Base-by-base conservation (phyloP, 2,113 vertebrate species). In the Jacana jacana region DNA sequence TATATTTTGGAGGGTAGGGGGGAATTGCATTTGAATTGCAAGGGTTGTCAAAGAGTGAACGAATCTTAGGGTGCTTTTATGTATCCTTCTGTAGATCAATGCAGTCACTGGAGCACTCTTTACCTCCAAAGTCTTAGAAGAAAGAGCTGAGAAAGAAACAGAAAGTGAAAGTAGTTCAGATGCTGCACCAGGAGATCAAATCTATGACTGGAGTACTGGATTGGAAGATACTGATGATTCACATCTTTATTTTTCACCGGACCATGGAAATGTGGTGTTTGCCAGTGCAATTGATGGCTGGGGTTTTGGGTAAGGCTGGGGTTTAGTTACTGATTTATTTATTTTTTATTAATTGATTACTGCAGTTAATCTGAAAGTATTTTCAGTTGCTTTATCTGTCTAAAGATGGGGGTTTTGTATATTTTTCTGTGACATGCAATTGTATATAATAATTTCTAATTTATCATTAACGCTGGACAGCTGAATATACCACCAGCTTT, bases 141-240 rank as follows among this genome's bases (percentile, higher is more conserved):
- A 99, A 86, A 98, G 98, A 94, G 99, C 99, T 10, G 99, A 99
- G 92, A 99, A 99, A 88, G 98, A 98, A 73, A 68, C 90, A 7
- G 97, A 96, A 42, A 81, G 84, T 69, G 97, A 97, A 48, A 88
- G 44, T 30, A 17, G 92, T 70, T 92, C 91, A 27, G 89, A 96
- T 13, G 11, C 72, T 4, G 80, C 75, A 6, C 86, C 89, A 10
- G 98, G 95, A 68, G 98, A 99, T 22, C 99, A 98, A 30, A 88
- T 99, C 68, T 99, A 99, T 64, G 99, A 99, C 97, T 99, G 99
- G 99, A 99, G 99, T 46, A 78, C 99, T 1, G 99, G 99, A n/a
- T 95, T 99, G 89, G 99, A 99, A 78, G 98, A 99, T 39, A 98
- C 97, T 0, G 99, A 99, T 18, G 99, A 99, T 96, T 99, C 99